phyloP scores from a whole-genome alignment of 2,888 invertebrate genomes.

The Steinernema scapterisci region DNA sequence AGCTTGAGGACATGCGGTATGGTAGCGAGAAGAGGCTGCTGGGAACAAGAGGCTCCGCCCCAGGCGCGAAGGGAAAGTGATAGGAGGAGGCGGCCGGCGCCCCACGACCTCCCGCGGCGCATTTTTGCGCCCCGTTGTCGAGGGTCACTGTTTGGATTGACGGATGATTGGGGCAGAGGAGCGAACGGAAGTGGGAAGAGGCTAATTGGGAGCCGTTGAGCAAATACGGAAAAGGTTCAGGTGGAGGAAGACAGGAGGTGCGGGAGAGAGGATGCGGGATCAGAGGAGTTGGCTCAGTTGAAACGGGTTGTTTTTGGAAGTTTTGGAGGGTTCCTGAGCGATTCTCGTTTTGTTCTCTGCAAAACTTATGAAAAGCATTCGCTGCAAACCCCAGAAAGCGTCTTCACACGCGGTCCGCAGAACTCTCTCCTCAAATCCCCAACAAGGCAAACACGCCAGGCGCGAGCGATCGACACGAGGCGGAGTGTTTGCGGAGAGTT shows the following conservation, averaged over 20 bases:
- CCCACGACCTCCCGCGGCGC: slow-evolving; percentile 10
- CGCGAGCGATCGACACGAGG: slow-evolving; percentile 21
- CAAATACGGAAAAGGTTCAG: neutral
- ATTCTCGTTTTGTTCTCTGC: too few relatives aligned
- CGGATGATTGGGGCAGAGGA: slow-evolving; percentile 3
- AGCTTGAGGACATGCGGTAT: slow-evolving; percentile 21
- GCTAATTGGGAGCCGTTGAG: neutral
- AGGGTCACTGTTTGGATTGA: slow-evolving; percentile 15
- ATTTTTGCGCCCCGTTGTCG: neutral
- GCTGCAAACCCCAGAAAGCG: too few relatives aligned
- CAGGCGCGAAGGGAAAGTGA: slow-evolving; percentile 4
- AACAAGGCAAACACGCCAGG: neutral
- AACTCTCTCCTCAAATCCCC: too few relatives aligned
- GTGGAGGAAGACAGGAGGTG: neutral
- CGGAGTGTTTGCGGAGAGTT: slow-evolving; percentile 9
- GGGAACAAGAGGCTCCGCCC: slow-evolving; percentile 25
- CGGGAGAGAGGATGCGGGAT: neutral
- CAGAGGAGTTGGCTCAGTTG: too few relatives aligned
- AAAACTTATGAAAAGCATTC: too few relatives aligned
- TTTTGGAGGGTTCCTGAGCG: too few relatives aligned
- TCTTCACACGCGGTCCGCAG: too few relatives aligned
- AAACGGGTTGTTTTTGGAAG: too few relatives aligned
- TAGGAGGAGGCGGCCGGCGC: neutral
- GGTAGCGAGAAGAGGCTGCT: neutral
- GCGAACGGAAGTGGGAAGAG: slow-evolving; percentile 20